A percentile compares a stretch with the other conserved stretches of the same genome.
These are phyloP conservation scores for Eristalis arbustorum DNA, from an alignment of 2,888 invertebrate genomes.

Conservation along the genomic window DNA sequence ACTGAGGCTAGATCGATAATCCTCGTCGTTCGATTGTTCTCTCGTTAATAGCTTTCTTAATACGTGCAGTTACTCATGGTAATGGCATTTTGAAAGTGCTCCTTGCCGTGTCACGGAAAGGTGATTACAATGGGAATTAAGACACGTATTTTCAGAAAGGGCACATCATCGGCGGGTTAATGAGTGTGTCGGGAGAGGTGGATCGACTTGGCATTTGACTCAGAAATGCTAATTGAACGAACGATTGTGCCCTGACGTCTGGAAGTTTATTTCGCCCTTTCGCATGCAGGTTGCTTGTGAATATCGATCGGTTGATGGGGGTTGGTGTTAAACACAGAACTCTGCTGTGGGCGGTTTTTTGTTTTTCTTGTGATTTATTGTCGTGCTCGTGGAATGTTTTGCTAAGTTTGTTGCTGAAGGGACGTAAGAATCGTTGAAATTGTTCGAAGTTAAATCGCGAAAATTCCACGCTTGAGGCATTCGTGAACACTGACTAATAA, in stretches of 20 bases:
- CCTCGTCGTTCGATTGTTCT: conserved; percentile 12
- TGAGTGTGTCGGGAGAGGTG: neutral
- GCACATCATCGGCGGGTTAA: neutral
- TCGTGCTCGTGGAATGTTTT: too few species aligned
- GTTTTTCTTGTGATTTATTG: too few species aligned
- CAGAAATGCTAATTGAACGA: neutral
- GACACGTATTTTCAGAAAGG: neutral
- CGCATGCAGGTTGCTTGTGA: neutral
- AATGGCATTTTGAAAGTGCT: neutral
- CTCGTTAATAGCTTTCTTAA: neutral
- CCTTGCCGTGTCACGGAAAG: neutral
- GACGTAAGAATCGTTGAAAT: too few species aligned
- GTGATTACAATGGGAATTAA: neutral
- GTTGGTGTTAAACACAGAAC: neutral
- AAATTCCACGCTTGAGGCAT: too few species aligned
- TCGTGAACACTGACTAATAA: too few species aligned
- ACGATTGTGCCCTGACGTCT: neutral
- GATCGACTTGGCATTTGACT: neutral
- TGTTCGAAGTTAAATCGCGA: too few species aligned
- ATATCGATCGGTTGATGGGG: neutral
- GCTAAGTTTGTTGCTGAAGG: too few species aligned
- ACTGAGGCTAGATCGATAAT: conserved; percentile 24
- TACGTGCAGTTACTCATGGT: neutral
- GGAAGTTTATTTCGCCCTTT: neutral
- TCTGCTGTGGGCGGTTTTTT: neutral